These are phyloP conservation scores for Labeo catla DNA, from an alignment of 2,113 vertebrate species.

Conservation along the genomic window DNA sequence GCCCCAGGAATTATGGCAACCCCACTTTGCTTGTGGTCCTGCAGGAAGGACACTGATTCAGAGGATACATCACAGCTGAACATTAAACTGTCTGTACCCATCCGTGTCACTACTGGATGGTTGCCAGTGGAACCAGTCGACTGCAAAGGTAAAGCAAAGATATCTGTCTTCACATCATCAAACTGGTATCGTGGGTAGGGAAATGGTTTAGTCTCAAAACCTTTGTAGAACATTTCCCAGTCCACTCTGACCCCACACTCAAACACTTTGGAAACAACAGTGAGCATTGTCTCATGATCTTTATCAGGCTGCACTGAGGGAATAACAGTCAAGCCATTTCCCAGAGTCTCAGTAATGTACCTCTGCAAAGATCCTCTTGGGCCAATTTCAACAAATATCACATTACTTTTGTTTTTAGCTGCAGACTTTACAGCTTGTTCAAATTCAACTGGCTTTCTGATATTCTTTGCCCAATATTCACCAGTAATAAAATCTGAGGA, in stretches of 20 bases:
- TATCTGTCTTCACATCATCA: conserved; percentile 73
- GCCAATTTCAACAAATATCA: conserved; percentile 85
- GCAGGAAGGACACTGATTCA: conserved; percentile 70
- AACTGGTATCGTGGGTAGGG: conserved; percentile 82
- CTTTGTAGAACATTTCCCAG: conserved; percentile 80
- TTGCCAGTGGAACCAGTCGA: conserved; percentile 40
- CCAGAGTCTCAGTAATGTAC: conserved; percentile 82
- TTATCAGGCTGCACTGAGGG: conserved; percentile 73
- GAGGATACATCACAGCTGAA: conserved; percentile 75
- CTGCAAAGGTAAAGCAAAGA: conserved; percentile 63
- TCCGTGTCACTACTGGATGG: conserved; percentile 76
- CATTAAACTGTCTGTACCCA: conserved; percentile 64
- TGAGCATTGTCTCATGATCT: conserved; percentile 74
- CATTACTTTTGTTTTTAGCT: conserved; percentile 63
- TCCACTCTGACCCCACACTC: conserved; percentile 77
- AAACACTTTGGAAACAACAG: conserved; percentile 77
- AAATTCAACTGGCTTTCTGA: conserved; percentile 82
- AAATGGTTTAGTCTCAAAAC: conserved; percentile 74
- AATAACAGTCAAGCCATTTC: conserved; percentile 72
- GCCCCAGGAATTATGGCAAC: conserved; percentile 80
- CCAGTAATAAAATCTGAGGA: conserved; percentile 77
- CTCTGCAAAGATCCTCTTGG: conserved; percentile 79
- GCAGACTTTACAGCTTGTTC: conserved; percentile 72
- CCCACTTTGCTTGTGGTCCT: conserved; percentile 79
- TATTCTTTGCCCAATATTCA: conserved; percentile 84